Evolutionary conservation across 2,888 invertebrate genomes (phyloP).

Genomic region (Melanargia galathea): DNA sequence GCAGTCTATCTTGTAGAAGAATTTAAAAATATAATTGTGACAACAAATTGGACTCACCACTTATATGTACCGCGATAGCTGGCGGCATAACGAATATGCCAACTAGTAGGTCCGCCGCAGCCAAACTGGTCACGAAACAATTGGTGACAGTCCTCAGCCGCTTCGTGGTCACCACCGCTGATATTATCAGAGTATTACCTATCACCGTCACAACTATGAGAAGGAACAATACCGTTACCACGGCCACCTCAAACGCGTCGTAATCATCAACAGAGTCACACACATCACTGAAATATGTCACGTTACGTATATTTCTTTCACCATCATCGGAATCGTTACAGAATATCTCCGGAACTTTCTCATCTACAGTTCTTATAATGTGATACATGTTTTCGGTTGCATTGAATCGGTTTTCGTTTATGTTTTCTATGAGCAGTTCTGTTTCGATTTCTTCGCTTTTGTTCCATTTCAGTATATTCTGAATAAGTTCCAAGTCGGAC

Average conservation of each 20-base stretch:
- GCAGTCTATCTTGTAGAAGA: no score
- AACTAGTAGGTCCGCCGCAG: conserved; percentile 95
- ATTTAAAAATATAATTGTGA: no score
- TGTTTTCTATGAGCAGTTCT: conserved; percentile 61
- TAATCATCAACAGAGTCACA: conserved; percentile 52
- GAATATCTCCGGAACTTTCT: conserved; percentile 35
- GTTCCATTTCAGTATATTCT: conserved; percentile 66
- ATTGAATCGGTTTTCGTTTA: conserved; percentile 59
- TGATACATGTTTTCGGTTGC: conserved; percentile 58
- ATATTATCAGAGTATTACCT: conserved; percentile 94
- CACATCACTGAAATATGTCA: conserved; percentile 40
- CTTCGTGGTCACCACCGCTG: conserved; percentile 93
- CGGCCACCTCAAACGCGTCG: conserved; percentile 79
- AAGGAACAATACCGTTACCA: conserved; percentile 84
- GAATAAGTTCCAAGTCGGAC: conserved; percentile 52
- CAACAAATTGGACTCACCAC: conserved; percentile 84
- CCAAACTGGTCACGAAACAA: conserved; percentile 96
- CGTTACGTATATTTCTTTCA: conserved; percentile 42
- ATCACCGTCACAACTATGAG: conserved; percentile 88
- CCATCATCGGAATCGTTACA: conserved; percentile 33
- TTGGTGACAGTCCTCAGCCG: conserved; percentile 96
- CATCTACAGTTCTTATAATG: conserved; percentile 49
- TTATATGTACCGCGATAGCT: conserved; percentile 93
- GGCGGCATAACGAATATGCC: conserved; percentile 98
- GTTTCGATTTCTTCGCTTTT: conserved; percentile 51